phyloP scores from a whole-genome alignment of 2,888 invertebrate species.

The Cerceris ruficornis region DNA sequence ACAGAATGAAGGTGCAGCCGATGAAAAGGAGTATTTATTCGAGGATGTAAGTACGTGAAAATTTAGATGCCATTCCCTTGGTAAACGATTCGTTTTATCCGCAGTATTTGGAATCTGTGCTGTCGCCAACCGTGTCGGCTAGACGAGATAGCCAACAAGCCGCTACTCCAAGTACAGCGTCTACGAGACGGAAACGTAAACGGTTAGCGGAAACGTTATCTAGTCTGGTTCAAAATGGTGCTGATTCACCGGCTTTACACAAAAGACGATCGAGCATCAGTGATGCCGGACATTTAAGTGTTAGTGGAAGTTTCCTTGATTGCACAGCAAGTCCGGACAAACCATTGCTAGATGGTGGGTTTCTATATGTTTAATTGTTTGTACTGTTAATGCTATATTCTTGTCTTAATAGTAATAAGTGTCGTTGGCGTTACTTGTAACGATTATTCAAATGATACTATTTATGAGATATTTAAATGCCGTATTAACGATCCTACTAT shows the following conservation, averaged over 20 bases:
- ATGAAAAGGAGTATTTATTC: conserved; percentile 94
- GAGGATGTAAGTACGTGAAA: conserved; percentile 87
- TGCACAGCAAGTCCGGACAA: conserved; percentile 93
- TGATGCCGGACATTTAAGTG: conserved; percentile 92
- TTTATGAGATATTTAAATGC: conserved; percentile 3
- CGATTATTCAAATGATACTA: not conserved
- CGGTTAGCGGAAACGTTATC: conserved; percentile 86
- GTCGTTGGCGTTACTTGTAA: not conserved
- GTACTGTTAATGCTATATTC: not conserved
- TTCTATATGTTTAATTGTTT: conserved; percentile 8
- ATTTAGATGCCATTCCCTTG: conserved; percentile 8
- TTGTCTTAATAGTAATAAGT: not conserved
- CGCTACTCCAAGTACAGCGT: conserved; percentile 82
- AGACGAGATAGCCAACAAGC: conserved; percentile 84
- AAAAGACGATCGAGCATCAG: conserved; percentile 94
- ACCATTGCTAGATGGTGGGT: conserved; percentile 78
- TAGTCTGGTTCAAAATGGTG: conserved; percentile 83
- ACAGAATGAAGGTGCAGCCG: conserved; percentile 96
- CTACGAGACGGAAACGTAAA: conserved; percentile 91
- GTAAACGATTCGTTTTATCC: conserved; percentile 40
- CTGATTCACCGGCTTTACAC: conserved; percentile 84
- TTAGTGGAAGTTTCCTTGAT: conserved; percentile 94
- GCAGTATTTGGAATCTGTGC: conserved; percentile 83
- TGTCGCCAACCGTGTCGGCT: conserved; percentile 81
- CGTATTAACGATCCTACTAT: conserved; percentile 28